Evolutionary conservation across 64 coral and sea anemone species (phyloP).

Genomic region (Pocillopora damicornis): DNA sequence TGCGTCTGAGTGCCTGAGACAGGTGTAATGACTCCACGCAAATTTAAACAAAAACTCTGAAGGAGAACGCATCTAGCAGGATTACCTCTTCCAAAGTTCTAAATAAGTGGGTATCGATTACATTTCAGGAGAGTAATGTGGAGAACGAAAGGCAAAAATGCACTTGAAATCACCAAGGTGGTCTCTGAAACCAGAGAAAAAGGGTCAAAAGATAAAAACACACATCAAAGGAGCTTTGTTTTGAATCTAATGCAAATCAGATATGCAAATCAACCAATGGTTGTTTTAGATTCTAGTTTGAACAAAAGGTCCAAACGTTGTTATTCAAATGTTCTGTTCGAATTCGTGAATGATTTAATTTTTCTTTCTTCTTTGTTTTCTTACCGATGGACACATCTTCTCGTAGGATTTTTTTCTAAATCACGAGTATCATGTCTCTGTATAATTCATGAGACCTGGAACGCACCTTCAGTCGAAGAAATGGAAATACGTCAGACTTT

Average conservation of each 20-base stretch:
- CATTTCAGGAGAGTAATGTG: background rate
- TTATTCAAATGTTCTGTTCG: background rate
- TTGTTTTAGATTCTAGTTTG: background rate
- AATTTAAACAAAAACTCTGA: background rate
- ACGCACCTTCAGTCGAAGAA: background rate
- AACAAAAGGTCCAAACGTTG: background rate
- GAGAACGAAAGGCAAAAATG: background rate
- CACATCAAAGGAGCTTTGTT: background rate
- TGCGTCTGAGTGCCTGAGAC: background rate
- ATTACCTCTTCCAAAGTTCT: background rate
- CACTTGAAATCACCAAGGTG: background rate
- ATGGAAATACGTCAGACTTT: no score
- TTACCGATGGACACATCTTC: no score
- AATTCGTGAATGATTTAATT: background rate
- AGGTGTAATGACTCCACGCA: background rate
- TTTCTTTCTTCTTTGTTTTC: background rate
- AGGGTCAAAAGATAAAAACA: background rate
- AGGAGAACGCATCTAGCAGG: background rate
- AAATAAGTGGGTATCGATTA: no score
- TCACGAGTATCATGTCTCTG: background rate
- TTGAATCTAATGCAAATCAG: slow-evolving; percentile 34
- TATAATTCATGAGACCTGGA: slow-evolving; percentile 12
- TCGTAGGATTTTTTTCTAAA: background rate
- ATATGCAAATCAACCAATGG: background rate
- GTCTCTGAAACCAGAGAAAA: background rate